Percentiles rank a stretch among this genome's conserved stretches.
Evolutionary conservation across 2,888 invertebrate genomes (phyloP).

Genomic region (Sympetrum striolatum): DNA sequence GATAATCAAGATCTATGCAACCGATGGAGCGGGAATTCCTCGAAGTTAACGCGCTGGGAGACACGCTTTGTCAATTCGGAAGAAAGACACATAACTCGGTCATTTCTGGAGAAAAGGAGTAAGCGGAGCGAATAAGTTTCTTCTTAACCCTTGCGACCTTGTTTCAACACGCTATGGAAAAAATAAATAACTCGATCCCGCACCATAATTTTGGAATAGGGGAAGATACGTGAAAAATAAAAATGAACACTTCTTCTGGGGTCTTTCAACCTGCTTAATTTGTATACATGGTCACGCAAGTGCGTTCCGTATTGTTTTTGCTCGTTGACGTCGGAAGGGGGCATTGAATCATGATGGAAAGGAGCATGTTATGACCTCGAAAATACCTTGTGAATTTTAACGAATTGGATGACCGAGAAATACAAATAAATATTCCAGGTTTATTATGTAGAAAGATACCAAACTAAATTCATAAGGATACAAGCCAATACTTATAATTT

Average conservation of each 20-base stretch:
- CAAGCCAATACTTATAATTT: too few relatives aligned
- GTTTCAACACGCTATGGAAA: neutral
- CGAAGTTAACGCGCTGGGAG: neutral
- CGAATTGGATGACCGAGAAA: too few relatives aligned
- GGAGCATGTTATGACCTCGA: neutral
- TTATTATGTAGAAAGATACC: too few relatives aligned
- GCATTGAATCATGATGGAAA: neutral
- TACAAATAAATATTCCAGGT: too few relatives aligned
- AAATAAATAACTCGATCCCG: neutral
- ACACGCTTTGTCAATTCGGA: neutral
- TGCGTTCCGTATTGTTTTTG: neutral
- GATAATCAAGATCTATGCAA: too few relatives aligned
- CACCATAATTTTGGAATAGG: neutral
- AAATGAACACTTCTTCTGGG: neutral
- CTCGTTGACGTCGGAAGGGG: neutral
- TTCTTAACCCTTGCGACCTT: neutral
- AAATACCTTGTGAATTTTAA: neutral
- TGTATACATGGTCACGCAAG: slow-evolving; percentile 8
- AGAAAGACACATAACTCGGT: neutral
- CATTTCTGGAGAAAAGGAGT: neutral
- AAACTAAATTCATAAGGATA: too few relatives aligned
- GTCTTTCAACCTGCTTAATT: slow-evolving; percentile 12
- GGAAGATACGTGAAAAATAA: neutral
- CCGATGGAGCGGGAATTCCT: too few relatives aligned
- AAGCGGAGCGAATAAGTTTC: neutral